phyloP scores from a whole-genome alignment of 2,113 vertebrate species.

The Peromyscus polionotus region DNA sequence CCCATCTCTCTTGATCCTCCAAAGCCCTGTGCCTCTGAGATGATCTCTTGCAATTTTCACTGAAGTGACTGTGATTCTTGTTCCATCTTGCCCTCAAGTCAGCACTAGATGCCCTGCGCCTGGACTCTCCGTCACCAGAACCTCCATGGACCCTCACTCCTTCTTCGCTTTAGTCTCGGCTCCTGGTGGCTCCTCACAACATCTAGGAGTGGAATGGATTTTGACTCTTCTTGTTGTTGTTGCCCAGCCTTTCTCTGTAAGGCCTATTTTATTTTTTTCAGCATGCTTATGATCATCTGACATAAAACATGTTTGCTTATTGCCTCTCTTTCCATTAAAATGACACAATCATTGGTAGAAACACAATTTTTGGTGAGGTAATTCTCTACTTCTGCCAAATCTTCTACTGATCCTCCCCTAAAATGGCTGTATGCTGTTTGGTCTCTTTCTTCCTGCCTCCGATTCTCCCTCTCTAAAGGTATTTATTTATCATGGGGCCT shows the following conservation, averaged over 20 bases:
- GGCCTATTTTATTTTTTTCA: background rate
- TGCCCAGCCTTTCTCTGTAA: background rate
- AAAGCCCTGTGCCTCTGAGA: background rate
- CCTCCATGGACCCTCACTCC: rapidly evolving
- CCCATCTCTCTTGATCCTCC: rapidly evolving
- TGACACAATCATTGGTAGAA: background rate
- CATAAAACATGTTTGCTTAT: background rate
- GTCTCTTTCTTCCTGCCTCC: background rate
- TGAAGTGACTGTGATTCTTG: background rate
- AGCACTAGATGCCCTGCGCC: background rate
- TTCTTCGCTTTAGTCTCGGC: background rate
- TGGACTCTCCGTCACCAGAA: background rate
- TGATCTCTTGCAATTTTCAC: background rate
- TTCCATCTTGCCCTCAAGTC: background rate
- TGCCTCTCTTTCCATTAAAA: background rate
- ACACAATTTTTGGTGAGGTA: background rate
- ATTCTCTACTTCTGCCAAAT: background rate
- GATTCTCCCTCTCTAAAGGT: background rate
- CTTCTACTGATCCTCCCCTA: background rate
- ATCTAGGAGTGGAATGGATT: background rate
- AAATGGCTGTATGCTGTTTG: background rate
- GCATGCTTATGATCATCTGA: no score
- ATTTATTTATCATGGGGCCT: background rate
- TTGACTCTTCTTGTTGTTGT: background rate
- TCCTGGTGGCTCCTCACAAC: background rate